Evolutionary conservation across 2,797 vertebrate species (phyloP).

Genomic region (Mionectes olivaceus): DNA sequence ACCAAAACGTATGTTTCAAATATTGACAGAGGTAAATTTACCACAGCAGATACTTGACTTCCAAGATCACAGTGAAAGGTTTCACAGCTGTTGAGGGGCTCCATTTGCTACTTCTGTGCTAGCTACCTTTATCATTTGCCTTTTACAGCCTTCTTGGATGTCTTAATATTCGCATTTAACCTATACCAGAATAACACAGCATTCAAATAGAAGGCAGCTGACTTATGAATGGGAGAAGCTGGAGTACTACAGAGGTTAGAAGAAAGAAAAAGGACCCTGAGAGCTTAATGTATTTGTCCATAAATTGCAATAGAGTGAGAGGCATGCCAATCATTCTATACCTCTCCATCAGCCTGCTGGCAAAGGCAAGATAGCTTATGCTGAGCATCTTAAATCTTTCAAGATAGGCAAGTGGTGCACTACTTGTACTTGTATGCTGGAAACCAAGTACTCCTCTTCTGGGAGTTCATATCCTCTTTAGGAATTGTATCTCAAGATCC

Average conservation of each 20-base stretch:
- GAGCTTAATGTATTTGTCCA: not conserved
- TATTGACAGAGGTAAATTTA: not conserved
- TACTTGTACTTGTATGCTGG: not conserved
- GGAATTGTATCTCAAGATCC: not conserved
- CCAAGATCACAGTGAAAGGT: not conserved
- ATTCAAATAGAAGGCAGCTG: not conserved
- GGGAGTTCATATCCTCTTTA: not conserved
- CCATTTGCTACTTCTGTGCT: not conserved
- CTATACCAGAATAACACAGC: not conserved
- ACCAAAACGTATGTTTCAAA: not conserved
- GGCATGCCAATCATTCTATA: not conserved
- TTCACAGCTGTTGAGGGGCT: not conserved
- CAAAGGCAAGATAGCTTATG: not conserved
- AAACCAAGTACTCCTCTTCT: not conserved
- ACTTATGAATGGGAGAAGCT: not conserved
- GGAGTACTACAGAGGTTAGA: not conserved
- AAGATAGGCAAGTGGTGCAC: not conserved
- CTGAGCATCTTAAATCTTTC: not conserved
- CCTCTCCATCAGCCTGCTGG: not conserved
- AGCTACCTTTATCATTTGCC: not conserved
- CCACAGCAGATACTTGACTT: not conserved
- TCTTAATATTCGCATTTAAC: not conserved
- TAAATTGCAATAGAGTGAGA: not conserved
- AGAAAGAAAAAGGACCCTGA: not conserved
- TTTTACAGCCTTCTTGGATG: not conserved